phyloP scores from a whole-genome alignment of 2,797 vertebrate species.

The Trematomus bernacchii region DNA sequence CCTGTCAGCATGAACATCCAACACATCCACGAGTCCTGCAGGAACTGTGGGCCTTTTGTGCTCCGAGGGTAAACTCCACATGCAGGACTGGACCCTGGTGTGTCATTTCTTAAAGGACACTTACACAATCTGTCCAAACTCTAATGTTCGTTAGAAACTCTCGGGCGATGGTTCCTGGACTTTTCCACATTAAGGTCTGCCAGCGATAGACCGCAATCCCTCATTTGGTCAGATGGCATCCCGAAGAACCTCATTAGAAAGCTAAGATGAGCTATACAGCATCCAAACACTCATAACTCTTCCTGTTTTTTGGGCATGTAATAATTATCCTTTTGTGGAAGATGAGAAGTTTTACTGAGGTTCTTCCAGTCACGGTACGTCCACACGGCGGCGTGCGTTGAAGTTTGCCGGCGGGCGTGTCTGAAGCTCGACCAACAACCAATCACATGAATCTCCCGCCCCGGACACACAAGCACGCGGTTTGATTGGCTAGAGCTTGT shows the following conservation, averaged over 20 bases:
- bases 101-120: slow-evolving; percentile 20
- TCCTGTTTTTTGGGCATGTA: no score
- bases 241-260: slow-evolving; percentile 17
- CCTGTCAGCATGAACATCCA: slow-evolving; percentile 72
- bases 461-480: no score
- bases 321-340: no score
- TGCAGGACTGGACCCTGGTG: slow-evolving; percentile 6
- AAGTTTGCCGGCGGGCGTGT: no score
- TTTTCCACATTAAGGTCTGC: slow-evolving; percentile 1
- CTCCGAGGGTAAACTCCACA: slow-evolving; percentile 18
- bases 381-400: no score
- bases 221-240: slow-evolving; percentile 3
- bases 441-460: no score
- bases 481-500: no score
- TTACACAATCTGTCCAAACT: slow-evolving; percentile 12
- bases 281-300: no score
- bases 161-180: neutral
- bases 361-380: neutral
- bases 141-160: slow-evolving; percentile 11
- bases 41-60: slow-evolving; percentile 67
- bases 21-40: slow-evolving; percentile 50
- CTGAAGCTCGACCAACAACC: no score
- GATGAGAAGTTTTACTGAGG: neutral
- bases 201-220: slow-evolving; percentile 1
- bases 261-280: neutral